Evolutionary conservation across 2,113 vertebrate species (phyloP).

Genomic region (Cromileptes altivelis): DNA sequence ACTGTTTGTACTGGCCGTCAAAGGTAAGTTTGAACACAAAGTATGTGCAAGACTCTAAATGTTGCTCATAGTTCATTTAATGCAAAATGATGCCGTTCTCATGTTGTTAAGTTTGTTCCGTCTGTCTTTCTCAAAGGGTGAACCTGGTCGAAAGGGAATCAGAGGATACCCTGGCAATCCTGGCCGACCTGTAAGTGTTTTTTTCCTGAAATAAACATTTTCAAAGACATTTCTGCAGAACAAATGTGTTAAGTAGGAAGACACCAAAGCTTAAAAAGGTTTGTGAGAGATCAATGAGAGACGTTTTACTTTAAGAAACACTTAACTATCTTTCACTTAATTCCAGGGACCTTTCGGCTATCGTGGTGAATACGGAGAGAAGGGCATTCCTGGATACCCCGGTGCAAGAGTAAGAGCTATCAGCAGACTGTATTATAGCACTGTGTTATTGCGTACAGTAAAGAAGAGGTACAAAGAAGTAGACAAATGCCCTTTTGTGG

Average conservation of each 20-base stretch:
- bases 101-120: constrained; percentile 6
- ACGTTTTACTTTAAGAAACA: too few species aligned
- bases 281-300: neutral
- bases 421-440: neutral
- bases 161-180: constrained; percentile 82
- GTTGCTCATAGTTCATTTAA: neutral
- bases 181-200: constrained; percentile 85
- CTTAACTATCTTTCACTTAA: constrained; percentile 18
- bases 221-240: neutral
- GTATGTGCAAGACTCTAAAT: neutral
- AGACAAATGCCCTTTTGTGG: neutral
- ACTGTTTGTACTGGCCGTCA: neutral
- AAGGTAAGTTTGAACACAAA: constrained; percentile 28
- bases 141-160: constrained; percentile 85
- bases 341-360: constrained; percentile 84
- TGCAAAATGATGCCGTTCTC: neutral
- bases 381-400: constrained; percentile 92
- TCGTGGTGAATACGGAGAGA: constrained; percentile 90
- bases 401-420: constrained; percentile 89
- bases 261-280: neutral
- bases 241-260: neutral
- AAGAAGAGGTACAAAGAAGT: neutral
- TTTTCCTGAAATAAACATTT: neutral
- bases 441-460: neutral
- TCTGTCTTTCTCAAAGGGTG: constrained; percentile 85